Percentiles rank a stretch among this genome's conserved stretches.
Conservation (phyloP, 2,797 vertebrate genomes). For the Cetoscarus ocellatus region DNA sequence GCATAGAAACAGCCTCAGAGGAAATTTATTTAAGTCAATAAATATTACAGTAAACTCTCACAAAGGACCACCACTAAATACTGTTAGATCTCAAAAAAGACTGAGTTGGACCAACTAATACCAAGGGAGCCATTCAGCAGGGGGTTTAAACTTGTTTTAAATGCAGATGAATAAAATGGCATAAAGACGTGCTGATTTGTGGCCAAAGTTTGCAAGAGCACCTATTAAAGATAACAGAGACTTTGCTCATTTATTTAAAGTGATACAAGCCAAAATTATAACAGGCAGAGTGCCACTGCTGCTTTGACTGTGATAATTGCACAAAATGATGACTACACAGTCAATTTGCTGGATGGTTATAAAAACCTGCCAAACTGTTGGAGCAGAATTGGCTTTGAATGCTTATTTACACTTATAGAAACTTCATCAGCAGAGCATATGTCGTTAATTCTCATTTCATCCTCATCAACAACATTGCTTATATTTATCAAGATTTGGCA, state of each 20-base stretch:
- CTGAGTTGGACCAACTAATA: not conserved
- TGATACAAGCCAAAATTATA: constrained; percentile 24
- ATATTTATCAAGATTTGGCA: not conserved
- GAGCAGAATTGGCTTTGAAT: not conserved
- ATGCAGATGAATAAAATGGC: constrained; percentile 28
- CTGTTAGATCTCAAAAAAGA: not conserved
- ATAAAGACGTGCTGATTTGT: constrained; percentile 21
- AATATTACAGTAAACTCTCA: not conserved
- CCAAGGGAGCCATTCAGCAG: not conserved
- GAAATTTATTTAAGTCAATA: constrained; percentile 17
- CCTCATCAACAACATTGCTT: not conserved
- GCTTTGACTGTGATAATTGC: constrained; percentile 48
- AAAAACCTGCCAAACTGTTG: constrained; percentile 3
- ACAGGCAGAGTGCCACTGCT: constrained; percentile 33
- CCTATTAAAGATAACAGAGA: constrained; percentile 40
- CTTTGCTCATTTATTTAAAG: constrained; percentile 26
- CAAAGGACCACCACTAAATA: not conserved
- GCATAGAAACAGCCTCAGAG: constrained; percentile 14
- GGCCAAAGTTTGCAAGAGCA: constrained; percentile 29
- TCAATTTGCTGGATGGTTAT: constrained; percentile 10
- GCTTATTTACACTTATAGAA: not conserved
- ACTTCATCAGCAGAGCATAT: constrained; percentile 4
- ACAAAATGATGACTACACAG: constrained; percentile 25
- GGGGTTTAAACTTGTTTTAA: constrained; percentile 18
- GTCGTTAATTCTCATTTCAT: not conserved